phyloP scores from a whole-genome alignment of 2,888 invertebrate genomes.

The Strigamia crassipes region DNA sequence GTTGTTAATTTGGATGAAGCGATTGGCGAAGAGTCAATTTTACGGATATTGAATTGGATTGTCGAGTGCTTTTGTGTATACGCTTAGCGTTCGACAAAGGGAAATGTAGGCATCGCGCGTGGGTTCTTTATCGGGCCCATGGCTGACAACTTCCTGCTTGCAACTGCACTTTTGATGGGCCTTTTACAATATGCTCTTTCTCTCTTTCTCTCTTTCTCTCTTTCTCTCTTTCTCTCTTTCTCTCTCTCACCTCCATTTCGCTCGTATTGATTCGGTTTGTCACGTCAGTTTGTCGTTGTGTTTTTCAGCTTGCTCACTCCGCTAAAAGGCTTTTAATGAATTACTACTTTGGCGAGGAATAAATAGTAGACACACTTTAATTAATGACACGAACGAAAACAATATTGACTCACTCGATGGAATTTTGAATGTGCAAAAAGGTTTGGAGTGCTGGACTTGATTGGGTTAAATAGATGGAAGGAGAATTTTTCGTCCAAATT shows the following conservation, averaged over 20 bases:
- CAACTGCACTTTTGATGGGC: constrained; percentile 21
- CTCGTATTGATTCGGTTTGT: not conserved
- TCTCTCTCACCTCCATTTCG: not conserved
- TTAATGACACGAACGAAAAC: too few relatives aligned
- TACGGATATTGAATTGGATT: constrained; percentile 21
- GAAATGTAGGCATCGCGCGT: constrained; percentile 16
- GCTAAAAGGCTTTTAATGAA: not conserved
- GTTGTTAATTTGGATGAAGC: too few relatives aligned
- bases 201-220: not conserved
- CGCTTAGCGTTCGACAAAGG: constrained; percentile 17
- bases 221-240: not conserved
- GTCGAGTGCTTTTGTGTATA: constrained; percentile 10
- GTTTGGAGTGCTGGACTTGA: not conserved
- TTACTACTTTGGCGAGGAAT: too few relatives aligned
- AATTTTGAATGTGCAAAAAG: not conserved
- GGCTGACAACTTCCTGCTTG: constrained; percentile 34
- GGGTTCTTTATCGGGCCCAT: constrained; percentile 1
- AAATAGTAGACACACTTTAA: too few relatives aligned
- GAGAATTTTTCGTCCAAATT: not conserved
- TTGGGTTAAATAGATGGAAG: constrained; percentile 7
- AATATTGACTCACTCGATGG: too few relatives aligned
- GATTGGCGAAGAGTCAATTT: too few relatives aligned
- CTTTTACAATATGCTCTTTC: not conserved
- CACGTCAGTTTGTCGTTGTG: not conserved
- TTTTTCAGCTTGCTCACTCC: not conserved